Evolutionary conservation across 2,888 invertebrate genomes (phyloP).

Genomic region (Galerucella pusilla): DNA sequence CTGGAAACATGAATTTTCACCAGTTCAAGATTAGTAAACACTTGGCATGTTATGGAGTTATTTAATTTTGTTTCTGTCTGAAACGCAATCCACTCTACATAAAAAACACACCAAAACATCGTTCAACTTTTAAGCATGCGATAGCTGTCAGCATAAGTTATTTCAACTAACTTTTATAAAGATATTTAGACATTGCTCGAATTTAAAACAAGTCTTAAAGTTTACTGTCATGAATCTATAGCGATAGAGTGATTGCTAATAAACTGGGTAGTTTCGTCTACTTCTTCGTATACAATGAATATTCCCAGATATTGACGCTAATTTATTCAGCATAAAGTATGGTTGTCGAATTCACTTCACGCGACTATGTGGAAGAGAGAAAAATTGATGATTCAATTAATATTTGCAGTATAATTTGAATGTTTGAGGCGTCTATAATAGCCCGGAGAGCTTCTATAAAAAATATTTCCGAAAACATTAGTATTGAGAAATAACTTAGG

Average conservation of each 20-base stretch:
- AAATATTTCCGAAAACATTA: too few species aligned
- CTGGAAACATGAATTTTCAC: slow-evolving; percentile 19
- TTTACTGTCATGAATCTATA: slow-evolving; percentile 18
- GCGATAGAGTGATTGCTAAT: slow-evolving; percentile 11
- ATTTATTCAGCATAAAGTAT: too few species aligned
- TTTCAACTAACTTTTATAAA: slow-evolving; percentile 17
- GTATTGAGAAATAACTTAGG: too few species aligned
- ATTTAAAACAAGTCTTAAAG: not conserved
- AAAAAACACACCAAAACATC: slow-evolving; percentile 41
- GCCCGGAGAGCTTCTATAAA: too few species aligned
- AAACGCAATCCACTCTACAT: slow-evolving; percentile 39
- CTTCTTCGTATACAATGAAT: too few species aligned
- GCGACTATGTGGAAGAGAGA: too few species aligned
- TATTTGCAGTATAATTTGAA: too few species aligned
- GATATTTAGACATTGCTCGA: slow-evolving; percentile 3
- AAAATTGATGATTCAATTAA: too few species aligned
- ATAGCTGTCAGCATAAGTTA: slow-evolving; percentile 40
- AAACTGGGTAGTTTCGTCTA: not conserved
- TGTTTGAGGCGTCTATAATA: too few species aligned
- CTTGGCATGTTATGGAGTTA: slow-evolving; percentile 39
- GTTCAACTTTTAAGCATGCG: slow-evolving; percentile 39
- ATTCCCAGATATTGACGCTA: too few species aligned
- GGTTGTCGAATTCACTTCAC: too few species aligned
- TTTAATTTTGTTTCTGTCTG: slow-evolving; percentile 37
- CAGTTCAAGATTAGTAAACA: slow-evolving; percentile 24